These are phyloP conservation scores for Girardinus metallicus DNA, from an alignment of 2,797 vertebrate species.

Conservation along the genomic window DNA sequence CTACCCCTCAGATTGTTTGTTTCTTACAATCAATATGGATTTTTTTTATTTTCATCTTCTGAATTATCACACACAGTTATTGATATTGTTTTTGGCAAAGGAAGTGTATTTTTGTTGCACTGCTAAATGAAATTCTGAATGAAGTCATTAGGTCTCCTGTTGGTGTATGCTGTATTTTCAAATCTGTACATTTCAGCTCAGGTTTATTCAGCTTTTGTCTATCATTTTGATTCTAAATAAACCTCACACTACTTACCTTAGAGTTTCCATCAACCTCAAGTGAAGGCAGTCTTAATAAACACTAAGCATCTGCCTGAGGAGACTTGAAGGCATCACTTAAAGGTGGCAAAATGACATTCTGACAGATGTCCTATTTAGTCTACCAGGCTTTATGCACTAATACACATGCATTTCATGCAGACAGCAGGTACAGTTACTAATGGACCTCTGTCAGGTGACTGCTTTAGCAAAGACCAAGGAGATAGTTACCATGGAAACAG, in stretches of 20 bases:
- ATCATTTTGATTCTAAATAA: background rate
- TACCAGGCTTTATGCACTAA: slow-evolving; percentile 80
- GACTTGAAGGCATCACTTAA: slow-evolving; percentile 89
- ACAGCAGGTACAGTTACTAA: slow-evolving; percentile 85
- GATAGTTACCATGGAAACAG: slow-evolving; percentile 94
- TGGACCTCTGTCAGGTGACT: slow-evolving; percentile 88
- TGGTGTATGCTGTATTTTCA: background rate
- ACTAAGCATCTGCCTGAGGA: slow-evolving; percentile 61
- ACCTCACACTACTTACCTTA: background rate
- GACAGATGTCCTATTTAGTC: slow-evolving; percentile 91
- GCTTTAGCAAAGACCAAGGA: slow-evolving; percentile 82
- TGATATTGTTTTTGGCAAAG: background rate
- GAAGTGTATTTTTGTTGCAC: background rate
- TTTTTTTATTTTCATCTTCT: background rate
- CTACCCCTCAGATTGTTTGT: background rate
- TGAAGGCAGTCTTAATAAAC: slow-evolving; percentile 69
- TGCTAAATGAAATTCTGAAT: background rate
- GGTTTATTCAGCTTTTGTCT: background rate
- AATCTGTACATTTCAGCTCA: background rate
- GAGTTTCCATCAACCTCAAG: slow-evolving; percentile 37
- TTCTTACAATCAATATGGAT: background rate
- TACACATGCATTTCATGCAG: slow-evolving; percentile 68
- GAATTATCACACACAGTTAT: background rate
- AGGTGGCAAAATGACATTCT: slow-evolving; percentile 87
- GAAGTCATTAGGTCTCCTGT: background rate